Evolutionary conservation across 2,797 vertebrate species (phyloP).

Genomic region (Lagocephalus sceleratus): DNA sequence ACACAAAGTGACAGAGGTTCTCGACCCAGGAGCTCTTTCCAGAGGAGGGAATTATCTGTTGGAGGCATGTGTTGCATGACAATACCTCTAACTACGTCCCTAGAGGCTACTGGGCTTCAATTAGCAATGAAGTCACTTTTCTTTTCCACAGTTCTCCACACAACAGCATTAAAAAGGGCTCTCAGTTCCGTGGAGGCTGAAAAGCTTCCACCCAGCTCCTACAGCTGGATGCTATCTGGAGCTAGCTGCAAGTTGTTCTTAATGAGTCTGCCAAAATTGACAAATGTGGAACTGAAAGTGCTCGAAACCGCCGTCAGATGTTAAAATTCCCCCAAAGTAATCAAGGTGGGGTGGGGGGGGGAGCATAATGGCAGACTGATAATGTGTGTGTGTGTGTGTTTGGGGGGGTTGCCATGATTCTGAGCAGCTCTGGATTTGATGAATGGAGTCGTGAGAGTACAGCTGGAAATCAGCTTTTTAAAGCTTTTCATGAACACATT

Average conservation of each 20-base stretch:
- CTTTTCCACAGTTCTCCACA: too few species aligned
- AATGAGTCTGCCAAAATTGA: conserved; percentile 22
- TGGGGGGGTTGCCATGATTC: conserved; percentile 40
- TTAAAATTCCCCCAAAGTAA: too few species aligned
- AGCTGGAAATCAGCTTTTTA: too few species aligned
- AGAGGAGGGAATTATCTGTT: neutral
- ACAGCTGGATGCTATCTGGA: too few species aligned
- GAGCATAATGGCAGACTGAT: conserved; percentile 35
- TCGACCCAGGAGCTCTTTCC: conserved; percentile 1
- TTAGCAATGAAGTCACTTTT: too few species aligned
- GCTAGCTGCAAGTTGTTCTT: conserved; percentile 17
- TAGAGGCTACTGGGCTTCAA: too few species aligned
- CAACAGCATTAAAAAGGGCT: neutral
- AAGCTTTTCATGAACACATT: too few species aligned
- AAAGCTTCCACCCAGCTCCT: too few species aligned
- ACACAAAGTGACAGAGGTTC: too few species aligned
- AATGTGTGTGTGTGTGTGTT: conserved; percentile 20
- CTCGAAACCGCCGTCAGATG: too few species aligned
- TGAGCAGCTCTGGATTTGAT: conserved; percentile 27
- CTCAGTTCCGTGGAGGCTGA: too few species aligned
- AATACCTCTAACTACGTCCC: neutral
- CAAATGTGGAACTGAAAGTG: too few species aligned
- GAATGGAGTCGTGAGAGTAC: conserved; percentile 28
- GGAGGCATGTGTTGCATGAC: conserved; percentile 11
- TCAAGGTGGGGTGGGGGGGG: conserved; percentile 11